These are phyloP conservation scores for Mycalesis mineus DNA, from an alignment of 2,888 invertebrate species.

Conservation along the genomic window DNA sequence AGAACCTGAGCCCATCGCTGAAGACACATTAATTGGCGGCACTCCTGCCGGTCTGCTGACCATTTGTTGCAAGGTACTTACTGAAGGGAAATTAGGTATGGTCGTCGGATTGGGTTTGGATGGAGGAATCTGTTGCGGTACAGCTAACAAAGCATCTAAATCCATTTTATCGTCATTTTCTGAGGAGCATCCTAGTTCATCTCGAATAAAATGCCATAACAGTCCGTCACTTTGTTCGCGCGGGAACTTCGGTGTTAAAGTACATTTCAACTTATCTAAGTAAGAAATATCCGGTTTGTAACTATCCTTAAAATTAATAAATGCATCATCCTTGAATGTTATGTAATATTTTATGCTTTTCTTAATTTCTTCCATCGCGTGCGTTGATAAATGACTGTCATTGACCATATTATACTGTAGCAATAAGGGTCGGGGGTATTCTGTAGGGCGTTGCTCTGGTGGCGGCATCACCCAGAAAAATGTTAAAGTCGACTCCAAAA, in stretches of 20 bases:
- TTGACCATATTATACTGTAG: conserved; percentile 91
- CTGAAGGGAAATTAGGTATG: conserved; percentile 69
- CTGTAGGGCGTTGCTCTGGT: conserved; percentile 92
- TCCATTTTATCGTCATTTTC: conserved; percentile 85
- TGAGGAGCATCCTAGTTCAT: conserved; percentile 82
- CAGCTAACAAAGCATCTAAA: conserved; percentile 76
- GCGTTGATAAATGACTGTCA: conserved; percentile 88
- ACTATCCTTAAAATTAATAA: conserved; percentile 74
- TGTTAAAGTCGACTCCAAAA: conserved; percentile 88
- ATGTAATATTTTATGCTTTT: conserved; percentile 91
- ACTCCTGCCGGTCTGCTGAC: conserved; percentile 72
- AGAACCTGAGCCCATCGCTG: conserved; percentile 64
- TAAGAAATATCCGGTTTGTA: conserved; percentile 86
- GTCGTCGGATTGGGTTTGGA: conserved; percentile 63
- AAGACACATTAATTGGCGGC: conserved; percentile 70
- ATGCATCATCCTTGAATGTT: conserved; percentile 69
- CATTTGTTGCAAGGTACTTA: conserved; percentile 73
- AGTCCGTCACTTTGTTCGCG: conserved; percentile 86
- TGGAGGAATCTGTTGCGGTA: conserved; percentile 74
- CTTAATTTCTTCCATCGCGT: conserved; percentile 91
- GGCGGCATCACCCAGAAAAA: conserved; percentile 98
- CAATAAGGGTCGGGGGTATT: conserved; percentile 94
- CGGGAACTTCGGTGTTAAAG: conserved; percentile 88
- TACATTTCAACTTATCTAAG: conserved; percentile 90
- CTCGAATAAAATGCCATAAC: conserved; percentile 88